Percentiles rank a stretch among this genome's conserved stretches.
phyloP scores from a whole-genome alignment of 35 echinoderm and acorn worm species.

The Lytechinus variegatus region DNA sequence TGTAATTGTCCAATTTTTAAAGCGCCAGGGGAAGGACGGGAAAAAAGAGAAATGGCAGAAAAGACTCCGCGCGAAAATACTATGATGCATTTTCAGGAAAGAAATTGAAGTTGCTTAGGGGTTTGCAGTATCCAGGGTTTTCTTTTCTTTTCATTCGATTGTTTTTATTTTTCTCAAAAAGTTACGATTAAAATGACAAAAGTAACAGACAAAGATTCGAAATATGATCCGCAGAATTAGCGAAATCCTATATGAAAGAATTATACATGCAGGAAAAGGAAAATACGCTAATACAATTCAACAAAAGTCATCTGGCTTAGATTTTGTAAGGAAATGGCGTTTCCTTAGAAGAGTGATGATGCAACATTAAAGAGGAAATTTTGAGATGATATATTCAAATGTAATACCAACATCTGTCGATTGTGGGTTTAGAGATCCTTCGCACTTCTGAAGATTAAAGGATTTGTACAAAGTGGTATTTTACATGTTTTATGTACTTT shows the following conservation, averaged over 20 bases:
- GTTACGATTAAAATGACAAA: neutral
- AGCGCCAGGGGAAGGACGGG: neutral
- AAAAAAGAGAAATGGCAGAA: neutral
- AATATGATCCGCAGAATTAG: neutral
- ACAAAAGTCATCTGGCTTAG: neutral
- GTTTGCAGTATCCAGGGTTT: neutral
- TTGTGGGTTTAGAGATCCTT: neutral
- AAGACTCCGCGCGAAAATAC: neutral
- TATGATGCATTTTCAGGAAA: neutral
- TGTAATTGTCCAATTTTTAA: neutral
- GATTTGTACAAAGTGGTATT: neutral
- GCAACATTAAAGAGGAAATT: neutral
- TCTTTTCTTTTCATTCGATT: neutral
- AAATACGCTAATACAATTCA: neutral
- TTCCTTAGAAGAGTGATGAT: neutral
- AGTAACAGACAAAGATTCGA: neutral
- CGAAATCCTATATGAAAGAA: neutral
- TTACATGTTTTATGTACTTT: neutral
- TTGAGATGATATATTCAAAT: neutral
- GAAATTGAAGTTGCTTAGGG: neutral
- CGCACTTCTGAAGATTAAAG: neutral
- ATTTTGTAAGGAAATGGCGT: neutral
- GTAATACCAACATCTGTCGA: constrained; percentile 11
- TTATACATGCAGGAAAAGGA: neutral
- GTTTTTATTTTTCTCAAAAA: neutral